Conservation (phyloP, 2,113 vertebrate genomes). For the Isichthys henryi region DNA sequence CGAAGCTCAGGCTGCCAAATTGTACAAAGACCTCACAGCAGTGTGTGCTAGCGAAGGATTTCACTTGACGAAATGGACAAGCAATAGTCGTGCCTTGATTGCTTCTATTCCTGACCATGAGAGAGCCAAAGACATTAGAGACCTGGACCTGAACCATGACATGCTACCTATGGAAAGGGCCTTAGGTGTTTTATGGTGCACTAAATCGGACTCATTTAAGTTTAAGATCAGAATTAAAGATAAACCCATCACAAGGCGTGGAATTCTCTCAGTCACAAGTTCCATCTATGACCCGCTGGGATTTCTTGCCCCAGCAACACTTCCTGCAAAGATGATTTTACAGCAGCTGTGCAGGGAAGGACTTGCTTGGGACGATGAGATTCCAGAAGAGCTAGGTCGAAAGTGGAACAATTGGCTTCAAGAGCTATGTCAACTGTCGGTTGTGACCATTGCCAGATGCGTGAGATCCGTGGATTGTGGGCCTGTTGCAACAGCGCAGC, state of each 20-base stretch:
- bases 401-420: conserved; percentile 6
- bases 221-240: conserved; percentile 10
- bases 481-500: no score
- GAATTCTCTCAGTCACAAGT: conserved; percentile 9
- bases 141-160: neutral
- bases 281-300: conserved; percentile 17
- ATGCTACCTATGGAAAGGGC: neutral
- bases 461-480: neutral
- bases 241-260: neutral
- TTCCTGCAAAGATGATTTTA: neutral
- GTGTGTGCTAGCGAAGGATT: neutral
- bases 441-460: neutral
- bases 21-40: neutral
- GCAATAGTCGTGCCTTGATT: neutral
- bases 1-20: neutral
- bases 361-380: neutral
- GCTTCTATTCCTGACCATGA: neutral
- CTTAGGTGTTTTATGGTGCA: conserved; percentile 18
- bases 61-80: neutral
- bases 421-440: neutral
- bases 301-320: neutral
- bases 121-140: conserved; percentile 2
- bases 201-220: conserved; percentile 1
- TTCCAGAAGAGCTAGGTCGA: neutral
- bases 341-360: neutral